Evolutionary conservation across 2,113 vertebrate genomes (phyloP).

Genomic region (Mystacornis crossleyi): DNA sequence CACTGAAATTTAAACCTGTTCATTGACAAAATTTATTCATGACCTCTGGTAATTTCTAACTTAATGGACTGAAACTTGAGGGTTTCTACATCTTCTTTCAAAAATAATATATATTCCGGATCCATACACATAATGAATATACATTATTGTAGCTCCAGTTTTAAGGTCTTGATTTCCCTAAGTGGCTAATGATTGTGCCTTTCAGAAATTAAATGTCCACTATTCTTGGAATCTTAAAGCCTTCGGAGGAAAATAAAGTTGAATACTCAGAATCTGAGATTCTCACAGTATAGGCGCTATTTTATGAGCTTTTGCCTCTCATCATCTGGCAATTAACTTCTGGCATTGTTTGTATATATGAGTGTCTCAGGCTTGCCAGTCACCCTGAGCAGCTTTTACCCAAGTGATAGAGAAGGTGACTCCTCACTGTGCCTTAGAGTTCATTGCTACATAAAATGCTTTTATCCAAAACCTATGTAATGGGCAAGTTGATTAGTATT

Average conservation of each 20-base stretch:
- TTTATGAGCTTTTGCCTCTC: neutral
- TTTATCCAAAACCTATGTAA: neutral
- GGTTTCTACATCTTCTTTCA: neutral
- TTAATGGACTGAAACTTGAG: constrained; percentile 15
- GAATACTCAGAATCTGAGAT: neutral
- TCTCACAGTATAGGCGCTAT: neutral
- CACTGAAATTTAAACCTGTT: constrained; percentile 29
- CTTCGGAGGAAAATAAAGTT: neutral
- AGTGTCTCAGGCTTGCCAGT: neutral
- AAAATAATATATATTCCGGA: neutral
- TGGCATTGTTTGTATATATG: neutral
- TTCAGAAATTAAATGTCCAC: neutral
- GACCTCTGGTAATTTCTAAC: constrained; percentile 10
- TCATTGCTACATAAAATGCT: neutral
- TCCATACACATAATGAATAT: neutral
- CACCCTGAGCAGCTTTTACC: neutral
- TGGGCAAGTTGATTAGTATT: neutral
- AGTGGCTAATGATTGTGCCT: neutral
- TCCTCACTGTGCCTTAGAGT: neutral
- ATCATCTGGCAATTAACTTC: neutral
- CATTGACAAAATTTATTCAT: neutral
- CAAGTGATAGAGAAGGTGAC: neutral
- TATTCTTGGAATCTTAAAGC: neutral
- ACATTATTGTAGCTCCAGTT: neutral
- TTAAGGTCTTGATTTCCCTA: neutral